Percentiles rank a stretch among this genome's conserved stretches.
Conservation (phyloP, 2,888 invertebrate species). For the Pollenia angustigena region DNA sequence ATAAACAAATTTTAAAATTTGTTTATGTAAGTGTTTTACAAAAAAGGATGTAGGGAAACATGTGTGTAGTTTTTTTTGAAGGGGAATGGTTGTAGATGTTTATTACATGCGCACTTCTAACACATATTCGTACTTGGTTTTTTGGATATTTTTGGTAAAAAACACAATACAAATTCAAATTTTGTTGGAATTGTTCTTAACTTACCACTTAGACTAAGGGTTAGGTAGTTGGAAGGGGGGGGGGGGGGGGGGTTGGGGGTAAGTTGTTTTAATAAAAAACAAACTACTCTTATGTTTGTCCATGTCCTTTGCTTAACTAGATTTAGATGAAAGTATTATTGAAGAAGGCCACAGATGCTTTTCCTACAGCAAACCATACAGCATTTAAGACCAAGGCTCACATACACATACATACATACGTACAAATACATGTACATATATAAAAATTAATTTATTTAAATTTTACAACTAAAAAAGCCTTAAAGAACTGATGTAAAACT, state of each 20-base stretch:
- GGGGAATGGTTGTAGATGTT: not conserved
- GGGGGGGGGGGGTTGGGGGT: not conserved
- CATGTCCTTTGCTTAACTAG: constrained; percentile 45
- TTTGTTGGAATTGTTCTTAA: constrained; percentile 16
- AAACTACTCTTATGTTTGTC: constrained; percentile 55
- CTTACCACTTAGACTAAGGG: not conserved
- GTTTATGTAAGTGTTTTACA: not conserved
- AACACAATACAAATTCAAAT: constrained; percentile 67
- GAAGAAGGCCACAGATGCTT: constrained; percentile 42
- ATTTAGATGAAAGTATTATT: constrained; percentile 49
- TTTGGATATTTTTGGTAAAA: constrained; percentile 10
- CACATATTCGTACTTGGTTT: constrained; percentile 18
- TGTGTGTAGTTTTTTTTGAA: constrained; percentile 51
- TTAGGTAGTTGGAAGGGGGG: not conserved
- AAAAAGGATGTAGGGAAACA: constrained; percentile 37
- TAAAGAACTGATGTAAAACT: not conserved
- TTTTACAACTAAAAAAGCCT: constrained; percentile 27
- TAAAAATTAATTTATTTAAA: constrained; percentile 70
- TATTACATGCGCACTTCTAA: constrained; percentile 69
- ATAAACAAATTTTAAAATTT: constrained; percentile 63
- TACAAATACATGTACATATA: too few relatives aligned
- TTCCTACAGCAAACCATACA: not conserved
- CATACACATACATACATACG: not conserved
- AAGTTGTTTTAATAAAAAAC: not conserved
- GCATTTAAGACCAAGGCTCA: not conserved